Percentiles rank a stretch among this genome's conserved stretches.
phyloP scores from a whole-genome alignment of 2,888 invertebrate genomes.

The Protophormia terraenovae region DNA sequence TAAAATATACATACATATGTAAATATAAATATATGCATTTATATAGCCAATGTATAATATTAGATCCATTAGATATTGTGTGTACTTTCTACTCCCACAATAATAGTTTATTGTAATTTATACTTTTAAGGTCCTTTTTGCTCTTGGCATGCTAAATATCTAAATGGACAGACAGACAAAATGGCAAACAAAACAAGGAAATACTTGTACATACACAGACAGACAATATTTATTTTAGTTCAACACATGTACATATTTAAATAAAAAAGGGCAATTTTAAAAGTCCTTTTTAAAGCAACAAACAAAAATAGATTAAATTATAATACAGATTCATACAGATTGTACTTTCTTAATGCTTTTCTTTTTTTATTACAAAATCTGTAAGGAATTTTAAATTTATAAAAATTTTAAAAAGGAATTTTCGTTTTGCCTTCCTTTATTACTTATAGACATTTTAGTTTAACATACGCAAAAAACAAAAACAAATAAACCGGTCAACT shows the following conservation, averaged over 20 bases:
- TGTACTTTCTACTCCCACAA: neutral
- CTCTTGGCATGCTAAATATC: conserved; percentile 2
- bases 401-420: neutral
- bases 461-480: neutral
- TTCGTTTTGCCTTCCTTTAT: neutral
- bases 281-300: no score
- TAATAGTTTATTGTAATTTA: neutral
- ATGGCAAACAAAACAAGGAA: conserved; percentile 13
- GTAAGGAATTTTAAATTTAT: no score
- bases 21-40: neutral
- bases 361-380: no score
- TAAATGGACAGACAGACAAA: neutral
- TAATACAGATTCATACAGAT: no score
- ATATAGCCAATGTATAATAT: neutral
- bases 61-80: neutral
- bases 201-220: neutral
- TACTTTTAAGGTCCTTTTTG: conserved; percentile 15
- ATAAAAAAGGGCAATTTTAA: neutral
- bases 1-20: neutral
- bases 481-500: neutral
- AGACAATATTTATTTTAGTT: neutral
- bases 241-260: neutral
- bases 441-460: neutral
- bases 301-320: no score
- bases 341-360: no score